These are phyloP conservation scores for Hystrix brachyura DNA, from an alignment of 2,113 vertebrate species.

Conservation along the genomic window DNA sequence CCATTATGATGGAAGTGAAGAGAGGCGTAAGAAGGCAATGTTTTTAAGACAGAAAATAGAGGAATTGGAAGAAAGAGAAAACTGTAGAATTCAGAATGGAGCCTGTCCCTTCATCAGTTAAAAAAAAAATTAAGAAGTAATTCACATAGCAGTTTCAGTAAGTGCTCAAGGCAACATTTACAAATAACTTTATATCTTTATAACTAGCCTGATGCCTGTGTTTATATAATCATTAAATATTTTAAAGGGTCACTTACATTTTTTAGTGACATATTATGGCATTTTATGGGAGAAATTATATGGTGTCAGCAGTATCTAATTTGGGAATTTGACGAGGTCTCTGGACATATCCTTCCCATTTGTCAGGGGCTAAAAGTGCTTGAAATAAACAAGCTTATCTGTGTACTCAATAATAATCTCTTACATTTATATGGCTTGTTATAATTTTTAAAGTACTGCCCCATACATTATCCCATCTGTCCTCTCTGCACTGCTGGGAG, in stretches of 20 bases:
- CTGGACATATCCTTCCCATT: not conserved
- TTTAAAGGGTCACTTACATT: constrained; percentile 11
- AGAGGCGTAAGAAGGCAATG: not conserved
- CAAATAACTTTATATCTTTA: constrained; percentile 12
- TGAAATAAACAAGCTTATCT: constrained; percentile 50
- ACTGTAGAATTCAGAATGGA: not conserved
- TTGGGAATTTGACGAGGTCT: not conserved
- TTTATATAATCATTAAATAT: constrained; percentile 55
- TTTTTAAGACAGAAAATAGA: not conserved
- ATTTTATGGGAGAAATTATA: constrained; percentile 56
- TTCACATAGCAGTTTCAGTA: not conserved
- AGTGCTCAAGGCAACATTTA: constrained; percentile 7
- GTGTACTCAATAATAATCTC: not conserved
- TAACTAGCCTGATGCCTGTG: constrained; percentile 9
- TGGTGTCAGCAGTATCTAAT: not conserved
- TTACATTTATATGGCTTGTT: not conserved
- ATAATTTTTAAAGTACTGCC: constrained; percentile 25
- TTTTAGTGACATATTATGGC: constrained; percentile 5
- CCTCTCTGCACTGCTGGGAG: not conserved
- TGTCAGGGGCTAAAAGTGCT: constrained; percentile 29
- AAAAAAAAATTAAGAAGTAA: constrained; percentile 25
- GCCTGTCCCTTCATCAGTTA: not conserved
- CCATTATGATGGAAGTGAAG: not conserved
- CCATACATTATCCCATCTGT: not conserved
- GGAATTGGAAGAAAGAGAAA: not conserved